Evolutionary conservation across 2,797 vertebrate genomes (phyloP).

Genomic region (Pseudopleuronectes americanus): DNA sequence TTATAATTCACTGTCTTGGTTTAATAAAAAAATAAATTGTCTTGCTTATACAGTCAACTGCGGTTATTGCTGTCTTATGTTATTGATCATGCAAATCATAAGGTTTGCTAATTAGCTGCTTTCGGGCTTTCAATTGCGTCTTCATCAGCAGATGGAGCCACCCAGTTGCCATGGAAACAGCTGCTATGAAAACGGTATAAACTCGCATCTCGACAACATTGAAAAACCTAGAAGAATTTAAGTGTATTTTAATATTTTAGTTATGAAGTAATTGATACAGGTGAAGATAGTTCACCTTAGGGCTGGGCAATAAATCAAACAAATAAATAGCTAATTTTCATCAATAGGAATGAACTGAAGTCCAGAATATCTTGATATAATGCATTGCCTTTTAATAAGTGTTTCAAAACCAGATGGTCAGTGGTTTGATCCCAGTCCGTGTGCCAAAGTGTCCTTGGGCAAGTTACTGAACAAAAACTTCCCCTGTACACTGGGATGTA

Average conservation of each 20-base stretch:
- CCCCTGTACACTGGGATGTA: too few species aligned
- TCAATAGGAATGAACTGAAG: too few species aligned
- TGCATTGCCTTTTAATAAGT: too few species aligned
- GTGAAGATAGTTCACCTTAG: not conserved
- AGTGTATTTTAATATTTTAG: not conserved
- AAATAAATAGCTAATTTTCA: too few species aligned
- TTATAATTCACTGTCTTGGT: constrained; percentile 63
- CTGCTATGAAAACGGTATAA: not conserved
- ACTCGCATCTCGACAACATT: not conserved
- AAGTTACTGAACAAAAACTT: too few species aligned
- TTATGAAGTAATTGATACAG: not conserved
- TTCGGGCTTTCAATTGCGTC: not conserved
- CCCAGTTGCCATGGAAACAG: constrained; percentile 8
- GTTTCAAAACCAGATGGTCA: too few species aligned
- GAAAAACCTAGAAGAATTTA: too few species aligned
- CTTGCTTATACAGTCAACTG: constrained; percentile 51
- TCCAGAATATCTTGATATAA: too few species aligned
- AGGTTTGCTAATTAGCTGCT: not conserved
- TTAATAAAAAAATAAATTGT: constrained; percentile 74
- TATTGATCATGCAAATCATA: not conserved
- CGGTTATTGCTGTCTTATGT: constrained; percentile 4
- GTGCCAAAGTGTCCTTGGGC: too few species aligned
- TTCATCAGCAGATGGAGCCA: not conserved
- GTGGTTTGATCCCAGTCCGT: too few species aligned
- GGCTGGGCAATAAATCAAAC: too few species aligned